Base-by-base conservation (phyloP, 2,797 vertebrate genomes). In the Micrastur ruficollis region DNA sequence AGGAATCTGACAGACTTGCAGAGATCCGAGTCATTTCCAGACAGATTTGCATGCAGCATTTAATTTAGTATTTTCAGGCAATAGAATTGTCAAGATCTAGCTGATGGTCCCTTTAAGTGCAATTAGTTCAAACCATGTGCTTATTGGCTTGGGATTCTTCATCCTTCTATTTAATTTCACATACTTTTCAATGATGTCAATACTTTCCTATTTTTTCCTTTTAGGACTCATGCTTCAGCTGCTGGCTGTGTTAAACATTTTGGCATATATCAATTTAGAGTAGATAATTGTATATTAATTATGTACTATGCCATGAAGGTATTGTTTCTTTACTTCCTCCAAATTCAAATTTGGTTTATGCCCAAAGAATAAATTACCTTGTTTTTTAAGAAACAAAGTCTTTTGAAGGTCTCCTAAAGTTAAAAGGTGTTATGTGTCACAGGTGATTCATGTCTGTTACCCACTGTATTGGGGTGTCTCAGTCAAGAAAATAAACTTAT, bases 31-130 rank as follows among this genome's bases (percentile, higher is more conserved):
- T 46, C 5, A 12, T 70, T 94, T 95, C 79, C 78, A 95, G 81
- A 53, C 65, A 88, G 70, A 95, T 92, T 91, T 94, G 50, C 38
- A 62, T 70, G 70, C 27, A 50, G 62, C 55, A 72, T 89, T 96
- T 91, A 75, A 78, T 95, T 95, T 91, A 66, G 71, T 67, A 84
- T 94, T 95, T 96, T 67, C 63, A 83, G 6, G 95, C 79, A 93
- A 90, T 81, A 81, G 46, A 84, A 90, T 95, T 94, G 63, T 89
- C 73, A 76, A 81, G 76, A 42, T 86, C 72, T 94, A 68, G 65
- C 58, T 70, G 74, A 40, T 73, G 34, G 53, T 86, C 21, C 56
- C 75, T 91, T 86, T 90, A 83, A 82, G 46, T 86, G 81, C 31
- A 94, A 66, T 84, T 70, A 72, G 7, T 74, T 95, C 44, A 82